Percentiles rank a stretch among this genome's conserved stretches.
phyloP scores from a whole-genome alignment of 2,888 invertebrate genomes.

The Papilio protenor region DNA sequence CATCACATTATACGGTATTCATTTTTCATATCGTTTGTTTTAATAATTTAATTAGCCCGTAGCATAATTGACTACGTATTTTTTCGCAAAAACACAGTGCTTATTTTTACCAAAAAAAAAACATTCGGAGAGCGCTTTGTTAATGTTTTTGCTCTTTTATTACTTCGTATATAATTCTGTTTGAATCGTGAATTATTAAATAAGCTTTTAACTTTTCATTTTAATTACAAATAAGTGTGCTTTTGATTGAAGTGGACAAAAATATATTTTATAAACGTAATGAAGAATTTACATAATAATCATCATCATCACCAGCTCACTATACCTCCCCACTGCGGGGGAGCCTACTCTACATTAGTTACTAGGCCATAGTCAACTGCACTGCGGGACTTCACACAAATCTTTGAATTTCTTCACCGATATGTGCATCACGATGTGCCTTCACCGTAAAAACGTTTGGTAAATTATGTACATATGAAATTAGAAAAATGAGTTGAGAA shows the following conservation, averaged over 20 bases:
- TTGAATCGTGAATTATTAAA: conserved; percentile 13
- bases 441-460: no score
- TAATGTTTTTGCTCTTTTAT: neutral
- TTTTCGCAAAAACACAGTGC: neutral
- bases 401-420: no score
- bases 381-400: no score
- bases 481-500: no score
- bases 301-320: no score
- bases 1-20: neutral
- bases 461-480: no score
- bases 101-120: neutral
- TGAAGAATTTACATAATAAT: no score
- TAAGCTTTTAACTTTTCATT: neutral
- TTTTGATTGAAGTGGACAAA: neutral
- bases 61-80: neutral
- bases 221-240: neutral
- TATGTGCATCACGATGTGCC: no score
- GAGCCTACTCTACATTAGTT: no score
- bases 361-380: no score
- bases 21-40: neutral
- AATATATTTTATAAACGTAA: neutral
- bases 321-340: no score
- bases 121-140: conserved; percentile 5
- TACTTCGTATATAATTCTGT: conserved; percentile 14
- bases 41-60: neutral